These are phyloP conservation scores for Theristicus caerulescens DNA, from an alignment of 2,113 vertebrate species.

Conservation along the genomic window DNA sequence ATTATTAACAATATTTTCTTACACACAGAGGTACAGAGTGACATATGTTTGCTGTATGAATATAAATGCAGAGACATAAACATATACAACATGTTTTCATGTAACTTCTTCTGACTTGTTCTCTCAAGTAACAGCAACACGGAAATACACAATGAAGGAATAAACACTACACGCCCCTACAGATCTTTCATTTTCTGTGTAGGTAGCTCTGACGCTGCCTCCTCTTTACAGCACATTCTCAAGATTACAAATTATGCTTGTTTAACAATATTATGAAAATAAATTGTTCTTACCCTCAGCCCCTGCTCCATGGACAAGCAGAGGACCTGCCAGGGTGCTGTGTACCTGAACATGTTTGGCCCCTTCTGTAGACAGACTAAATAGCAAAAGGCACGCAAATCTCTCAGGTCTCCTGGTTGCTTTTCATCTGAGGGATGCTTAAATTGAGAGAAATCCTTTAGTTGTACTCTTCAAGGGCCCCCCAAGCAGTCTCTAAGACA, in stretches of 20 bases:
- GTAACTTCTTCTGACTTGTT: not conserved
- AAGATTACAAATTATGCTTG: not conserved
- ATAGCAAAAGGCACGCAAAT: conserved; percentile 42
- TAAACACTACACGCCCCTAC: not conserved
- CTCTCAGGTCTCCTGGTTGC: not conserved
- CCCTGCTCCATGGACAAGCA: conserved; percentile 75
- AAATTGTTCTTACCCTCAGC: conserved; percentile 69
- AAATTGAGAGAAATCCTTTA: conserved; percentile 8
- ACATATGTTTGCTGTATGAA: not conserved
- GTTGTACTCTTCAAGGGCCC: not conserved
- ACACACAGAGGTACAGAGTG: not conserved
- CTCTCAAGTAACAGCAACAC: not conserved
- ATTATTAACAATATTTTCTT: not conserved
- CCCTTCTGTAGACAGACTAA: conserved; percentile 31
- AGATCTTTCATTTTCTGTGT: not conserved
- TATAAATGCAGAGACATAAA: not conserved
- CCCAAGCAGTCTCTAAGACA: not conserved
- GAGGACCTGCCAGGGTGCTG: conserved; percentile 78
- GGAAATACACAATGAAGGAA: not conserved
- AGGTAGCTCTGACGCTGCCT: not conserved
- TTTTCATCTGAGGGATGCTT: conserved; percentile 28
- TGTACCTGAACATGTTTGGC: conserved; percentile 78
- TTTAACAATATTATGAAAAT: not conserved
- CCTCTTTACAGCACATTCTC: not conserved
- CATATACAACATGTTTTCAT: not conserved